phyloP scores from a whole-genome alignment of 1,140 invertebrate genomes.

The Calycopis cecrops region DNA sequence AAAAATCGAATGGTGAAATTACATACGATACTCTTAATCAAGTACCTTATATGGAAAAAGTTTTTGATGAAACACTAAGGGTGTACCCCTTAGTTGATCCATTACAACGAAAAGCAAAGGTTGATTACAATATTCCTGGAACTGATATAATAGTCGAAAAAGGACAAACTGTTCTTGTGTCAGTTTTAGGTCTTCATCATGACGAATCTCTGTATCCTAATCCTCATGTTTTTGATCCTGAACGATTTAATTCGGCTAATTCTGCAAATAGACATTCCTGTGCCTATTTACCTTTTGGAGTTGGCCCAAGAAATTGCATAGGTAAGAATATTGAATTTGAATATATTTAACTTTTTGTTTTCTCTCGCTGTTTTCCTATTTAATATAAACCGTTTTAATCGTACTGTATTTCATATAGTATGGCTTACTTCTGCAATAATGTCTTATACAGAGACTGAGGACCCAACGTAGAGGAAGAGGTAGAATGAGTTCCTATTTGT shows the following conservation, averaged over 20 bases:
- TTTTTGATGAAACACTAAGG: slow-evolving; percentile 70
- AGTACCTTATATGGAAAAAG: neutral
- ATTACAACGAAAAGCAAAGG: slow-evolving; percentile 65
- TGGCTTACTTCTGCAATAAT: too few species aligned
- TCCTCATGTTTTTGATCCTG: neutral
- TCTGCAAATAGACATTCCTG: too few species aligned
- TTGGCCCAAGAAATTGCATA: too few species aligned
- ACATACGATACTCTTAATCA: slow-evolving; percentile 31
- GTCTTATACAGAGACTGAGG: too few species aligned
- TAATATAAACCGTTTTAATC: too few species aligned
- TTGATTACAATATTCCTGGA: slow-evolving; percentile 70
- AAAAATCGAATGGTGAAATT: slow-evolving; percentile 38
- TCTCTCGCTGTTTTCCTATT: too few species aligned
- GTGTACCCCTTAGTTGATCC: slow-evolving; percentile 73
- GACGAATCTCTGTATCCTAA: slow-evolving; percentile 6
- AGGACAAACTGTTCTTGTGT: slow-evolving; percentile 30
- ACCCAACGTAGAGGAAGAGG: too few species aligned
- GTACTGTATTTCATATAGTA: too few species aligned
- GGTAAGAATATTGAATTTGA: too few species aligned
- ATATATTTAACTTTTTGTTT: too few species aligned
- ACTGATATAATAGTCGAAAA: slow-evolving; percentile 63
- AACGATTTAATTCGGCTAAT: neutral
- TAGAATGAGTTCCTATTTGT: too few species aligned
- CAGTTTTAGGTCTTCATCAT: slow-evolving; percentile 21
- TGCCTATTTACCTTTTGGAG: too few species aligned